Base-by-base conservation (phyloP, 2,888 invertebrate species). In the Melinaea menophilus region DNA sequence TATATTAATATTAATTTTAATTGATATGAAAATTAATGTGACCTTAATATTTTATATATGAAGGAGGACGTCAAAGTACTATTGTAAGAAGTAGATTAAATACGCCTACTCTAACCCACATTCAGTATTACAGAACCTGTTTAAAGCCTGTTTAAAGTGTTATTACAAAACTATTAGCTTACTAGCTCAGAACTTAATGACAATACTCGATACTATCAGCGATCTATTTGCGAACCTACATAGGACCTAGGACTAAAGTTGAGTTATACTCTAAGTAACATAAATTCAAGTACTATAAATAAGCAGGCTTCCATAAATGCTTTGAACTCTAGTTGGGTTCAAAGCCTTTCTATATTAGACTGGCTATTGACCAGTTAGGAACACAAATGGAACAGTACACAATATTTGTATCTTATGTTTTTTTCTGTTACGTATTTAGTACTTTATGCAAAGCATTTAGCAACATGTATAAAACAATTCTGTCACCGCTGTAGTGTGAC, bases 61-160 rank as follows among this genome's bases (percentile, higher is more conserved):
- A 41, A 41, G 41, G 9, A 41, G 9, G 9, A 9, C 37, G 4
- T 48, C 13, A 22, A 5, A 51, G 31, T 31, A 2, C 31, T 31
- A 11, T 51, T 22, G 31, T 31, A 31, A 31, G 3, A 51, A 51
- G 31, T 31, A 51, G 7, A 31, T 9, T 7, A 11, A 4, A 45
- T 51, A 56, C 63, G 54, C 60, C 65, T 46, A 34, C 58, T 13
- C 55, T 65, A 63, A 65, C 67, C 65, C 56, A 67, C 62, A 55
- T 67, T n/a, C 11, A 58, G 12, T 56, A 54, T 56, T 59, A 60
- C 31, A 61, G 55, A 62, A 64, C 67, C 64, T 67, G 67, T 59
- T 67, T 62, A 37, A 47, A 41, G 22, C 22, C 22, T 22, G 22
- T 22, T 22, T 47, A 41, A 35, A 54, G 12, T 58, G 51, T 3